Base-by-base conservation (phyloP, 2,888 invertebrate species). In the Cordilura impudica region DNA sequence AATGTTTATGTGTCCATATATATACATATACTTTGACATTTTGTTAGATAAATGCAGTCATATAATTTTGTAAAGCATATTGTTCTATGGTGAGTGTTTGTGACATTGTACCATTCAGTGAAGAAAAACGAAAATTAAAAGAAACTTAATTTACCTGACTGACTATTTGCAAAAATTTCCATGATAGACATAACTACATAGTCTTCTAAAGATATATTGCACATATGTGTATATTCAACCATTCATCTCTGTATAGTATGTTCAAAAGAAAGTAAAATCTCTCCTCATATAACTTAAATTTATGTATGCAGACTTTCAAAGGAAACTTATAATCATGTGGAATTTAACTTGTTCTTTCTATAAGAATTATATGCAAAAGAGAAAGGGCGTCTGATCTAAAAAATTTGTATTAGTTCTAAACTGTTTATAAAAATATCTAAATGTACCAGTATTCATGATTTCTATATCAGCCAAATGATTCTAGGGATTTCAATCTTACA, bases 61-160 rank as follows among this genome's bases (percentile, higher is more conserved):
- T 35, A 31, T 56, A 39, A 39, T 19, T 19, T 12, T 56, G 19
- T 56, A 19, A 29, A 56, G 12, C 35, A 39, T 39, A 39, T 39
- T 56, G 35, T 56, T 56, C 39, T 35, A 56, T 19, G 10, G 26
- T 19, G 56, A 39, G 56, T 56, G 56, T 56, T 39, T 56, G 18
- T 56, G 56, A 56, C 39, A 19, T 56, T 18, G 12, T 39, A 39
- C 35, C 8, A 31, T 5, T 7, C 5, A 26, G 4, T 4, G 6
- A 26, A 3, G 6, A 26, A 26, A 26, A 26, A 31, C 16, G 7
- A 35, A 19, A 19, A 56, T 16, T n/a, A 8, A 39, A 21, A 35
- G 39, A 39, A 35, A 19, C 31, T 39, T 18, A 4, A 12, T 19
- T 56, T 56, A 56, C 54, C 19, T 18, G 35, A 12, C 19, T 19